A percentile compares a stretch with the other conserved stretches of the same genome.
Evolutionary conservation across 2,888 invertebrate species (phyloP).

Genomic region (Keiferia lycopersicella): DNA sequence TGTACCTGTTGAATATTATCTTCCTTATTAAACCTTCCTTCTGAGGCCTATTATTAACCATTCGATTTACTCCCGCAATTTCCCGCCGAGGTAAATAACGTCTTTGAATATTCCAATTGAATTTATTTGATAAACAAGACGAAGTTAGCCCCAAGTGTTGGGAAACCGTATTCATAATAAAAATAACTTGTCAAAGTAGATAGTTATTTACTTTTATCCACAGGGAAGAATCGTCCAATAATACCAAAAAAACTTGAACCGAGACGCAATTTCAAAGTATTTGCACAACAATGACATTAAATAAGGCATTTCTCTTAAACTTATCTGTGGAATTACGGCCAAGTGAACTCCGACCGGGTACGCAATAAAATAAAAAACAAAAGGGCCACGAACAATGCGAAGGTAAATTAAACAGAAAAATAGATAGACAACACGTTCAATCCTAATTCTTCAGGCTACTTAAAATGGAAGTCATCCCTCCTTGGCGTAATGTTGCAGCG

Average conservation of each 20-base stretch:
- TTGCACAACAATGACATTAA: constrained; percentile 59
- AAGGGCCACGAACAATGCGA: constrained; percentile 49
- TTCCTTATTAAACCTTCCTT: too few relatives aligned
- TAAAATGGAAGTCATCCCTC: constrained; percentile 43
- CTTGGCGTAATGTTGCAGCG: constrained; percentile 31
- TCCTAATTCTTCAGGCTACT: constrained; percentile 49
- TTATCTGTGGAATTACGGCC: constrained; percentile 51
- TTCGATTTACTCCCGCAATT: constrained; percentile 30
- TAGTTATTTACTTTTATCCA: constrained; percentile 44
- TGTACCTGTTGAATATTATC: too few relatives aligned
- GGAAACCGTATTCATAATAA: constrained; percentile 41
- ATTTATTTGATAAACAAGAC: constrained; percentile 40
- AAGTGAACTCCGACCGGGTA: constrained; percentile 46
- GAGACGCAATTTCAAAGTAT: constrained; percentile 43
- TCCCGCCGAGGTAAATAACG: constrained; percentile 39
- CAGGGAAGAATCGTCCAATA: constrained; percentile 41
- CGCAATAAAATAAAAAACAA: constrained; percentile 59
- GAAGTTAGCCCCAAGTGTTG: constrained; percentile 36
- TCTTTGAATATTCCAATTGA: constrained; percentile 40
- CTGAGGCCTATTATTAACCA: too few relatives aligned
- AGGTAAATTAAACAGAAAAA: constrained; percentile 64
- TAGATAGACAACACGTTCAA: constrained; percentile 55
- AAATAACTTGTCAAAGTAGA: constrained; percentile 43
- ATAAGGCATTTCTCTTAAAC: constrained; percentile 57
- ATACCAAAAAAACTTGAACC: constrained; percentile 41